Evolutionary conservation across 1,140 invertebrate genomes (phyloP).

Genomic region (Bradynema listronoti): DNA sequence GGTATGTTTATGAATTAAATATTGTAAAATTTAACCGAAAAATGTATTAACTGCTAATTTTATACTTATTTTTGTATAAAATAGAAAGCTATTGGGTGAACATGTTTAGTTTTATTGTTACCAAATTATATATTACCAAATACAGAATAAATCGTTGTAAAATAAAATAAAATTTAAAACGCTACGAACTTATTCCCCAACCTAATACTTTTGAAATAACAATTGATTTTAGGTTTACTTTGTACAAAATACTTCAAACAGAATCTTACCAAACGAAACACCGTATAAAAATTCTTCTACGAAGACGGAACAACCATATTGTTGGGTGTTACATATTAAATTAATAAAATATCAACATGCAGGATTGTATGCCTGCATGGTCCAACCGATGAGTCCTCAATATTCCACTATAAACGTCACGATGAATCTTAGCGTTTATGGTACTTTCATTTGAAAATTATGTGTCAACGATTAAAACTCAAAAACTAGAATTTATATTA

Average conservation of each 20-base stretch:
- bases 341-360: constrained; percentile 35
- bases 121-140: too few relatives aligned
- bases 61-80: too few relatives aligned
- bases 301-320: constrained; percentile 8
- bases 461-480: neutral
- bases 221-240: neutral
- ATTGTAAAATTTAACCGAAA: too few relatives aligned
- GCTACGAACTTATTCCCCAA: too few relatives aligned
- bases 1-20: neutral
- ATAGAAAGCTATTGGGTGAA: too few relatives aligned
- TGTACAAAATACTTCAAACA: neutral
- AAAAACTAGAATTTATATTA: neutral
- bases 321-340: constrained; percentile 39
- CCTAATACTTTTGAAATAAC: neutral
- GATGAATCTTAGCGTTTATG: constrained; percentile 50
- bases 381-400: constrained; percentile 37
- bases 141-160: too few relatives aligned
- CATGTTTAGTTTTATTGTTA: too few relatives aligned
- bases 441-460: constrained; percentile 10
- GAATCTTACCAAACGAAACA: neutral
- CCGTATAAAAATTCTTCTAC: neutral
- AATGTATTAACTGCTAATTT: too few relatives aligned
- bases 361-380: constrained; percentile 42
- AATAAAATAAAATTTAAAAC: too few relatives aligned
- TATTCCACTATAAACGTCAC: constrained; percentile 43